A percentile compares a stretch with the other conserved stretches of the same genome.
Evolutionary conservation across 2,113 vertebrate genomes (phyloP).

Genomic region (Myodes glareolus): DNA sequence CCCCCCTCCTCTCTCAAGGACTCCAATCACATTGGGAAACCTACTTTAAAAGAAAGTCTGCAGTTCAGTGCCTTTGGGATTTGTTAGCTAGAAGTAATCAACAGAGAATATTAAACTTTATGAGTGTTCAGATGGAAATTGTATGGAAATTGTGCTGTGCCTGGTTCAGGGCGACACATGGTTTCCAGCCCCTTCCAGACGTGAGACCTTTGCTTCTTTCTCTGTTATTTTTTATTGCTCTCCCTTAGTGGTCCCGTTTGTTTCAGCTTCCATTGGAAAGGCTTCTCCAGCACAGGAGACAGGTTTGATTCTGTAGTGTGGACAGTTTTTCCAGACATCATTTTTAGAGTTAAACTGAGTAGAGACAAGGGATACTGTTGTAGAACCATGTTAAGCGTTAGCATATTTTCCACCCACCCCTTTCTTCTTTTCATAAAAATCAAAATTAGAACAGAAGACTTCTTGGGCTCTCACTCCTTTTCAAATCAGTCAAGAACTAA

Average conservation of each 20-base stretch:
- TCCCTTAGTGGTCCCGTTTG: neutral
- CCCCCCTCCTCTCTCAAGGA: slow-evolving; percentile 5
- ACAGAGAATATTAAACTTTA: slow-evolving; percentile 56
- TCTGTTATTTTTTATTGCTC: neutral
- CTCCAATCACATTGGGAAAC: slow-evolving; percentile 29
- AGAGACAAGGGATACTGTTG: neutral
- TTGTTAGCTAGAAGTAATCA: slow-evolving; percentile 71
- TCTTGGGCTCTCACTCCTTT: neutral
- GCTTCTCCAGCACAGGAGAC: neutral
- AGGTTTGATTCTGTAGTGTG: neutral
- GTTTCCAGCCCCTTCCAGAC: neutral
- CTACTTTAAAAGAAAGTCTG: slow-evolving; percentile 41
- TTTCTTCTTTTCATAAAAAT: neutral
- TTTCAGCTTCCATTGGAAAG: neutral
- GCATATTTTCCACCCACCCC: neutral
- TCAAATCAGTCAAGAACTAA: neutral
- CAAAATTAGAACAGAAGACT: neutral
- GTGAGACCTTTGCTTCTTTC: neutral
- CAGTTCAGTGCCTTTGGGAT: slow-evolving; percentile 36
- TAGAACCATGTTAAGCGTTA: neutral
- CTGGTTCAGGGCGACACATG: neutral
- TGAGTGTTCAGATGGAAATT: slow-evolving; percentile 67
- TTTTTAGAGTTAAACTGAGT: neutral
- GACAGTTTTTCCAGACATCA: neutral
- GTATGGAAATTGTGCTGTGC: neutral